Percentiles rank a stretch among this genome's conserved stretches.
Conservation (phyloP, 2,797 vertebrate genomes). For the Rhyacichthys aspro region DNA sequence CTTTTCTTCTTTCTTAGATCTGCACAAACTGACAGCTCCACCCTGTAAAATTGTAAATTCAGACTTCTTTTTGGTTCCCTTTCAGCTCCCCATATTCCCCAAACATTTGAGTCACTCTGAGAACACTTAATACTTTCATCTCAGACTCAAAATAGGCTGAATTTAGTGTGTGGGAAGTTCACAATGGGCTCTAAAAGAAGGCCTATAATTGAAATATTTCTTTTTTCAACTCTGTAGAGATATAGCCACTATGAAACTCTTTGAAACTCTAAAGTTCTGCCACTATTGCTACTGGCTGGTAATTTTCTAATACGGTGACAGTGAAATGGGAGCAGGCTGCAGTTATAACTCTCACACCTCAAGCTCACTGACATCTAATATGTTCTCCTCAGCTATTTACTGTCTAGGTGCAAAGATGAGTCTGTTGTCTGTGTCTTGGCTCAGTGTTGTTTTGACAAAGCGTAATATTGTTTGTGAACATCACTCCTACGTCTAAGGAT, state of each 20-base stretch:
- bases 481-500: conserved; percentile 5
- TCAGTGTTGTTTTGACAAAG: conserved; percentile 17
- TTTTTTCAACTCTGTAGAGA: conserved; percentile 5
- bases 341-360: background rate
- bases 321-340: background rate
- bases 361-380: no score
- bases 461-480: conserved; percentile 21
- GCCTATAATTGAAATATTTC: conserved; percentile 8
- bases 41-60: background rate
- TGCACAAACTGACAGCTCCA: conserved; percentile 8
- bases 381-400: background rate
- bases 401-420: background rate
- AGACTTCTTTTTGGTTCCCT: conserved; percentile 8
- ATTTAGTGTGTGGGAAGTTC: conserved; percentile 15
- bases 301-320: no score
- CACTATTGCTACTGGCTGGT: no score
- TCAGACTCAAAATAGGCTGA: conserved; percentile 12
- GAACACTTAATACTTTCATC: conserved; percentile 28
- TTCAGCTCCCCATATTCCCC: conserved; percentile 10
- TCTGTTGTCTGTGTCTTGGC: conserved; percentile 7
- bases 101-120: conserved; percentile 33
- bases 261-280: no score
- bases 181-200: conserved; percentile 14
- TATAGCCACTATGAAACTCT: background rate
- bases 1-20: background rate